These are phyloP conservation scores for Lissocephala sabroskyi DNA, from an alignment of 2,888 invertebrate species.

Conservation along the genomic window DNA sequence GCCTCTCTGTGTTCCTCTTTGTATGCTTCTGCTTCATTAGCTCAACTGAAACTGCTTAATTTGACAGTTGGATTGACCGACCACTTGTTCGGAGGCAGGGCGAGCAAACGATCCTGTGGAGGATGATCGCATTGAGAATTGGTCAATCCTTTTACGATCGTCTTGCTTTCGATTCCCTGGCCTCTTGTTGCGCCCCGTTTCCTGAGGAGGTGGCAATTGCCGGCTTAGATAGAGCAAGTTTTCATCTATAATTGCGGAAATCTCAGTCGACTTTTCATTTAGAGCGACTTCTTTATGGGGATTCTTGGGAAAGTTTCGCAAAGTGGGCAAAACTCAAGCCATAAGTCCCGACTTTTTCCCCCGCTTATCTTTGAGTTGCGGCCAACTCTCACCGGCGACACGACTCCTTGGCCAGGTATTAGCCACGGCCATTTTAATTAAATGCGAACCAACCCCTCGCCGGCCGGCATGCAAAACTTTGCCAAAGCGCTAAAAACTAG, in stretches of 20 bases:
- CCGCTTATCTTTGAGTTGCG: not conserved
- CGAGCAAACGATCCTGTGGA: too few species aligned
- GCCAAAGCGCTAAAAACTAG: slow-evolving; percentile 26
- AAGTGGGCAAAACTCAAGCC: not conserved
- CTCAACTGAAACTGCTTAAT: slow-evolving; percentile 40
- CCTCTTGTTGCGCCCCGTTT: too few species aligned
- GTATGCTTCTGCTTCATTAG: slow-evolving; percentile 26
- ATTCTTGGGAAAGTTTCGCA: too few species aligned
- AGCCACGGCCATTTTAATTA: slow-evolving; percentile 44
- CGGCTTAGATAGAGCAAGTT: too few species aligned
- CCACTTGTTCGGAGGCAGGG: too few species aligned
- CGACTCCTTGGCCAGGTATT: slow-evolving; percentile 21
- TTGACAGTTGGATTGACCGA: slow-evolving; percentile 51
- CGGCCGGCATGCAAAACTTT: slow-evolving; percentile 31
- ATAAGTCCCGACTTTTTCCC: not conserved
- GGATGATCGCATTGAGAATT: too few species aligned
- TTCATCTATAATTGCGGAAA: not conserved
- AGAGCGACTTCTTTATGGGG: not conserved
- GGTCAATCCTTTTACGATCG: too few species aligned
- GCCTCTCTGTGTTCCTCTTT: slow-evolving; percentile 1
- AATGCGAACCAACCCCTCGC: slow-evolving; percentile 28
- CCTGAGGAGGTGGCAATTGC: too few species aligned
- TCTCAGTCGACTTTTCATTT: not conserved
- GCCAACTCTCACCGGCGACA: slow-evolving; percentile 7
- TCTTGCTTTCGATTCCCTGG: too few species aligned